phyloP scores from a whole-genome alignment of 2,113 vertebrate species.

The Aplodontia rufa region DNA sequence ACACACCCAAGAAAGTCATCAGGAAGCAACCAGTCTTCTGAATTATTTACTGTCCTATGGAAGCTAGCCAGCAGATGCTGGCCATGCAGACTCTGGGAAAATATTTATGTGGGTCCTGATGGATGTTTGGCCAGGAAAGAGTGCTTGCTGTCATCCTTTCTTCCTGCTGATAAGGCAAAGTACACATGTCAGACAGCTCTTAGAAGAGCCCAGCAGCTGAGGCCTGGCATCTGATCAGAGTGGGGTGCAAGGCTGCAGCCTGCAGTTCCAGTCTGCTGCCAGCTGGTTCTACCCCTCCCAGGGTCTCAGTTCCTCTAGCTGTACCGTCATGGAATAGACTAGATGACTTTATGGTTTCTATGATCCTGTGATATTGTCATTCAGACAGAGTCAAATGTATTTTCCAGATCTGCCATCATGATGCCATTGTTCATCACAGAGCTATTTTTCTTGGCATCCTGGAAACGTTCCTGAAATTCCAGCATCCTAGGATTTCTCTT shows the following conservation, averaged over 20 bases:
- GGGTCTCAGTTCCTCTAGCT: not conserved
- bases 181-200: constrained; percentile 84
- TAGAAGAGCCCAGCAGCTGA: constrained; percentile 77
- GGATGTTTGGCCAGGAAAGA: constrained; percentile 83
- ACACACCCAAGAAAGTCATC: constrained; percentile 81
- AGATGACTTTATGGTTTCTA: constrained; percentile 32
- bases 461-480: constrained; percentile 77
- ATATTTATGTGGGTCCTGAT: constrained; percentile 88
- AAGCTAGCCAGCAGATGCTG: constrained; percentile 84
- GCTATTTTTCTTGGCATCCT: constrained; percentile 76
- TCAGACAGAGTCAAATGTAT: constrained; percentile 75
- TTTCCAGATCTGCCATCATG: constrained; percentile 73
- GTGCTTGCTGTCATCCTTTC: constrained; percentile 85
- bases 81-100: constrained; percentile 85
- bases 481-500: constrained; percentile 72
- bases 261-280: constrained; percentile 12
- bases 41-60: constrained; percentile 86
- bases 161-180: constrained; percentile 86
- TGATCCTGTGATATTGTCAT: constrained; percentile 35
- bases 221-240: constrained; percentile 78
- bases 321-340: not conserved
- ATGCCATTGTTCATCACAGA: constrained; percentile 66
- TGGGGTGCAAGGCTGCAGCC: not conserved
- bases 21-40: constrained; percentile 82
- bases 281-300: not conserved